phyloP scores from a whole-genome alignment of 1,140 invertebrate species.

The Phymastichus coffea region DNA sequence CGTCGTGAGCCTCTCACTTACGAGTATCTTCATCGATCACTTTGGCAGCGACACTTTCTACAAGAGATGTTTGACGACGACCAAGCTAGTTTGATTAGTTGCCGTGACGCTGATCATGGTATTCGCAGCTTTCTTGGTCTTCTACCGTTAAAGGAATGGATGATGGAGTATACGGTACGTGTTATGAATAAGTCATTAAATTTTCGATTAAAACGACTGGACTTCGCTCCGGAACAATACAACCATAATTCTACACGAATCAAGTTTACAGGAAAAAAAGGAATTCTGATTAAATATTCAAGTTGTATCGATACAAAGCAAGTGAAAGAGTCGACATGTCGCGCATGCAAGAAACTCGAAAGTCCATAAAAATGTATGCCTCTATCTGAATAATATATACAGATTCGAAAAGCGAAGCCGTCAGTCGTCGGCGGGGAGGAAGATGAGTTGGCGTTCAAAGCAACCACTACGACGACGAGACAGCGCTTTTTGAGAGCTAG shows the following conservation, averaged over 20 bases:
- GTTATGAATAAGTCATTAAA: too few species aligned
- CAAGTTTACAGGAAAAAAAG: too few species aligned
- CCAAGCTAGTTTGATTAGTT: constrained; percentile 32
- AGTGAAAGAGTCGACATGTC: too few species aligned
- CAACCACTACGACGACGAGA: background rate
- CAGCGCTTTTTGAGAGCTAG: constrained; percentile 9
- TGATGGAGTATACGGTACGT: background rate
- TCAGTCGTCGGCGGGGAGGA: background rate
- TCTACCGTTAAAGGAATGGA: background rate
- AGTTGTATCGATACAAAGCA: too few species aligned
- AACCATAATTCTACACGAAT: too few species aligned
- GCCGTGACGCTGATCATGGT: background rate
- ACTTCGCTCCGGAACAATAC: too few species aligned
- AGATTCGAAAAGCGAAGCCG: constrained; percentile 12
- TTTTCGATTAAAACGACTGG: too few species aligned
- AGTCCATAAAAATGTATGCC: background rate
- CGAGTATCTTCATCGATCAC: constrained; percentile 46
- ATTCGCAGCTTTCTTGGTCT: background rate
- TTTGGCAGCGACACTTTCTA: constrained; percentile 9
- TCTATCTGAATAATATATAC: background rate
- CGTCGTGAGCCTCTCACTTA: constrained; percentile 40
- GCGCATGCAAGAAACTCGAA: too few species aligned
- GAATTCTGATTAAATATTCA: too few species aligned
- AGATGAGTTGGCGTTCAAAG: background rate
- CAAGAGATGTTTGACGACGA: constrained; percentile 29